Conservation (phyloP, 2,113 vertebrate species). For the Cercocebus atys region DNA sequence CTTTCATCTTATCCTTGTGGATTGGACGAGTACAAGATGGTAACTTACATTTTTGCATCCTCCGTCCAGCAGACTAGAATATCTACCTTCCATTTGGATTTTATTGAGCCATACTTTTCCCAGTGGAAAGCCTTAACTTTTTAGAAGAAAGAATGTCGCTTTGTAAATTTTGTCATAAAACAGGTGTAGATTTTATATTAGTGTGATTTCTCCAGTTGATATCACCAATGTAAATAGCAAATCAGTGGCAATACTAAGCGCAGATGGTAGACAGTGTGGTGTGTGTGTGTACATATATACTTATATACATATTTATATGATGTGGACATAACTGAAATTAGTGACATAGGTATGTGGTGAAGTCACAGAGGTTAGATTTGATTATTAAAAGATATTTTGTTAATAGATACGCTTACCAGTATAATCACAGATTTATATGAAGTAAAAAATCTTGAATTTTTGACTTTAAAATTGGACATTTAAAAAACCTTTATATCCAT, state of each 20-base stretch:
- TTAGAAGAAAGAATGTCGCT: background rate
- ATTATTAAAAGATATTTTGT: background rate
- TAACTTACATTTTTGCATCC: conserved; percentile 13
- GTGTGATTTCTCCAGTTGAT: background rate
- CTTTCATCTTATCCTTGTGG: conserved; percentile 13
- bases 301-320: background rate
- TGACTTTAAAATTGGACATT: conserved; percentile 45
- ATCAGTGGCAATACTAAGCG: background rate
- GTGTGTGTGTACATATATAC: background rate
- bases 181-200: background rate
- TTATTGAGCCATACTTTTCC: background rate
- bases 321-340: background rate
- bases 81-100: background rate
- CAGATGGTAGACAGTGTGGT: background rate
- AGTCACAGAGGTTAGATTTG: background rate
- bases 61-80: background rate
- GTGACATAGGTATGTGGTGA: background rate
- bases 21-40: background rate
- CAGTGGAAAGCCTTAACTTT: background rate
- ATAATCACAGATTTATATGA: background rate
- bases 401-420: background rate
- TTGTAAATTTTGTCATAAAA: background rate
- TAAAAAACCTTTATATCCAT: conserved; percentile 43
- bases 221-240: background rate
- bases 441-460: conserved; percentile 9